A percentile compares a stretch with the other conserved stretches of the same genome.
These are phyloP conservation scores for Hylaea fasciaria DNA, from an alignment of 2,888 invertebrate genomes.

Conservation along the genomic window DNA sequence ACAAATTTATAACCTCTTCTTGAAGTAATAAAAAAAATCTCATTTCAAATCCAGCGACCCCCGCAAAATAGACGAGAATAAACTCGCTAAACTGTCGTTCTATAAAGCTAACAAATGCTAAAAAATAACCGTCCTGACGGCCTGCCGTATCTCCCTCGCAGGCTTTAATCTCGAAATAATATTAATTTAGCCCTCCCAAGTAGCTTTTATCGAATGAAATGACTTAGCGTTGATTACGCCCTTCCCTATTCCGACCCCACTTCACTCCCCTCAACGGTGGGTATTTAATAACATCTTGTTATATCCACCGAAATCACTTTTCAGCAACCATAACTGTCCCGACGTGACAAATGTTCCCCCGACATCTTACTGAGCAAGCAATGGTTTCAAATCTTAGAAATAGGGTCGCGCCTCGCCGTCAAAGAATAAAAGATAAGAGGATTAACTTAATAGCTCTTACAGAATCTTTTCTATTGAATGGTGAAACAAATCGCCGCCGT, in stretches of 20 bases:
- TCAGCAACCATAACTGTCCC: slow-evolving; percentile 18
- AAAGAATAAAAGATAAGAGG: slow-evolving; percentile 49
- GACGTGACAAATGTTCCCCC: background rate
- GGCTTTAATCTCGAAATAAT: slow-evolving; percentile 54
- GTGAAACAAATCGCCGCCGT: slow-evolving; percentile 67
- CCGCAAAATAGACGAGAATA: slow-evolving; percentile 12
- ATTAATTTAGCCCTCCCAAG: slow-evolving; percentile 66
- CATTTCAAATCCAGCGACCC: slow-evolving; percentile 2
- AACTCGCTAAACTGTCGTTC: slow-evolving; percentile 10
- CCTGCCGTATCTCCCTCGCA: slow-evolving; percentile 38
- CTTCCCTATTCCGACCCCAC: slow-evolving; percentile 40
- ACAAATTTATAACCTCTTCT: too few species aligned
- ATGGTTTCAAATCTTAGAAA: slow-evolving; percentile 18
- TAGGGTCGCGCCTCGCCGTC: slow-evolving; percentile 7
- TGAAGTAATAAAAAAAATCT: background rate
- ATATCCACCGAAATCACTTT: background rate
- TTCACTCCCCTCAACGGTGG: slow-evolving; percentile 24
- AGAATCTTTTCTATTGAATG: slow-evolving; percentile 72
- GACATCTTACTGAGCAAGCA: slow-evolving; percentile 6
- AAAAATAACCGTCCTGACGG: slow-evolving; percentile 28
- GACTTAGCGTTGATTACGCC: slow-evolving; percentile 72
- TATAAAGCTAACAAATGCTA: slow-evolving; percentile 25
- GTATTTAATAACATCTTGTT: slow-evolving; percentile 30
- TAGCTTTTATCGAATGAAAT: slow-evolving; percentile 67
- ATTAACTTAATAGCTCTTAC: slow-evolving; percentile 74